phyloP scores from a whole-genome alignment of 92 coral and sea anemone genomes.

The Ricordea florida region DNA sequence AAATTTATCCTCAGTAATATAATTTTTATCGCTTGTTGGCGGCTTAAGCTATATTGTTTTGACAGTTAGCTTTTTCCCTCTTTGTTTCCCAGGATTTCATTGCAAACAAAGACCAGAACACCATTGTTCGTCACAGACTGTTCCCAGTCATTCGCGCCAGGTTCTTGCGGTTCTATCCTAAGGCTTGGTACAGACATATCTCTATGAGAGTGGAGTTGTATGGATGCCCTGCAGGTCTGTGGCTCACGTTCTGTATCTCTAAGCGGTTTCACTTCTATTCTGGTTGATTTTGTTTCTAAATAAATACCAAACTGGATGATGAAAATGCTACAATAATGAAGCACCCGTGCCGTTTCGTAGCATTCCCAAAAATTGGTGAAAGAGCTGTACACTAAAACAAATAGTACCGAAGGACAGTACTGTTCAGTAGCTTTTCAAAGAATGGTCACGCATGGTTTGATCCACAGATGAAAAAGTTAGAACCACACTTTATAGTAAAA shows the following conservation, averaged over 20 bases:
- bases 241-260: neutral
- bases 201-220: slow-evolving; percentile 84
- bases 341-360: too few relatives aligned
- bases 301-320: too few relatives aligned
- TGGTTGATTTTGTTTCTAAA: too few relatives aligned
- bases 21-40: neutral
- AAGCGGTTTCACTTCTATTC: neutral
- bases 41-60: neutral
- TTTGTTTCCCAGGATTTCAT: slow-evolving; percentile 47
- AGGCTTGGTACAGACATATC: slow-evolving; percentile 62
- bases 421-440: too few relatives aligned
- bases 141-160: slow-evolving; percentile 82
- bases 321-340: too few relatives aligned
- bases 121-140: slow-evolving; percentile 61
- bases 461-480: too few relatives aligned
- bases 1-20: too few relatives aligned
- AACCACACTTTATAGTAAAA: too few relatives aligned
- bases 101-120: slow-evolving; percentile 73
- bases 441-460: too few relatives aligned
- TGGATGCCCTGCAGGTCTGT: slow-evolving; percentile 89
- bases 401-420: too few relatives aligned
- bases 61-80: neutral
- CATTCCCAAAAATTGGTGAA: too few relatives aligned
- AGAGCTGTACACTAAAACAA: too few relatives aligned
- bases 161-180: slow-evolving; percentile 72